Evolutionary conservation across 2,113 vertebrate species (phyloP).

Genomic region (Eurystomus gularis): DNA sequence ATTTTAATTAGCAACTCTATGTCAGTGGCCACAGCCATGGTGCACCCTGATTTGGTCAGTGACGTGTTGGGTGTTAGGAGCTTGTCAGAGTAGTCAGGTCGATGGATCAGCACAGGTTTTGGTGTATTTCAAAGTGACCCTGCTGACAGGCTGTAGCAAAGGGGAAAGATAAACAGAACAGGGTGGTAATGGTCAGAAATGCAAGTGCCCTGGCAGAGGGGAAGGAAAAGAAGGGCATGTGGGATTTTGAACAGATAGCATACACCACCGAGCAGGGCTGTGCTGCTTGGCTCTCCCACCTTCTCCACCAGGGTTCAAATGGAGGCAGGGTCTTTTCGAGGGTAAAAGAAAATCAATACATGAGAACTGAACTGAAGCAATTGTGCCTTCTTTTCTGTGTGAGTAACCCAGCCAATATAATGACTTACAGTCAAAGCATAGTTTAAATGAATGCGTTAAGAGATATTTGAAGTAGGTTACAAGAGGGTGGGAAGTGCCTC

Average conservation of each 20-base stretch:
- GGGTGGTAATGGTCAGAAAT: neutral
- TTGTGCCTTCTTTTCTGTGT: neutral
- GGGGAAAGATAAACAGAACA: neutral
- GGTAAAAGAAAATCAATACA: neutral
- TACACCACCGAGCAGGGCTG: neutral
- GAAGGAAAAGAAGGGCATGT: fast-evolving
- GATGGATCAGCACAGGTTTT: neutral
- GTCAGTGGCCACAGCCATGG: neutral
- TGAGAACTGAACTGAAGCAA: neutral
- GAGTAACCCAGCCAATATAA: neutral
- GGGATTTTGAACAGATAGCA: neutral
- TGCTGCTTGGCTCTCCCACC: fast-evolving
- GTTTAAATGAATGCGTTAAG: neutral
- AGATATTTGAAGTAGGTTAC: neutral
- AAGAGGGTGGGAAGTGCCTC: neutral
- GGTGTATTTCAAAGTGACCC: neutral
- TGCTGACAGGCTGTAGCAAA: neutral
- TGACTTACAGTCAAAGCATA: neutral
- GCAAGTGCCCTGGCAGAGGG: neutral
- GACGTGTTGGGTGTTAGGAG: neutral
- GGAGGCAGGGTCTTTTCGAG: neutral
- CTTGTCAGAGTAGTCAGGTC: neutral
- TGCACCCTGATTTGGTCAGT: neutral
- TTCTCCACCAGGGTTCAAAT: neutral
- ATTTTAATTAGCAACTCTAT: neutral